Conservation (phyloP, 1,140 invertebrate species). For the Potamilus streckersoni region DNA sequence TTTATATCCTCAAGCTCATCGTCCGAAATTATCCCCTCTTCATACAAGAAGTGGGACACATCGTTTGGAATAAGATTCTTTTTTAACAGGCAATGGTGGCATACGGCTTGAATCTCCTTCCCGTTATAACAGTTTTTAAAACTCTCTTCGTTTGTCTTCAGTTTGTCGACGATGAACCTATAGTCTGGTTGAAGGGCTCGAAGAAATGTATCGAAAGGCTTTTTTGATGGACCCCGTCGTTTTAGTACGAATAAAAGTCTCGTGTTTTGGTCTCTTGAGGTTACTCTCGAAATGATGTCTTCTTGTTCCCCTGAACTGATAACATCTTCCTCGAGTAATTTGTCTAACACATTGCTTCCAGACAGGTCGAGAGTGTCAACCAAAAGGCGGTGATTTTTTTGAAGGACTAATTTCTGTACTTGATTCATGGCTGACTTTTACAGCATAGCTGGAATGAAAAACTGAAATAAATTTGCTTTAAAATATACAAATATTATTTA, state of each 20-base stretch:
- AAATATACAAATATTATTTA: too few species aligned
- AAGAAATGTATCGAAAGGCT: slow-evolving; percentile 1
- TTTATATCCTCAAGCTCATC: slow-evolving; percentile 15
- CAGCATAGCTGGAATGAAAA: too few species aligned
- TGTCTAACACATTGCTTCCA: slow-evolving; percentile 3
- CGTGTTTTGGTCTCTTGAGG: slow-evolving; percentile 14
- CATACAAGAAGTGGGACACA: slow-evolving; percentile 14
- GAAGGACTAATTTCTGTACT: neutral
- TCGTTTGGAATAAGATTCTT: slow-evolving; percentile 10
- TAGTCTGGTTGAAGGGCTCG: slow-evolving; percentile 12
- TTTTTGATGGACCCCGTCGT: neutral
- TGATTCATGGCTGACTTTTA: neutral
- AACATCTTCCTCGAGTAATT: slow-evolving; percentile 8
- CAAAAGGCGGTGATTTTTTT: slow-evolving; percentile 5
- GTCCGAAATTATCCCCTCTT: slow-evolving; percentile 15
- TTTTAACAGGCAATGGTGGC: slow-evolving; percentile 8
- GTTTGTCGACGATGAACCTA: slow-evolving; percentile 3
- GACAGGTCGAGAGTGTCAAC: slow-evolving; percentile 9
- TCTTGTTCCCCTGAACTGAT: slow-evolving; percentile 17
- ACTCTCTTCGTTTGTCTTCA: neutral
- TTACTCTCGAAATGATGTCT: slow-evolving; percentile 1
- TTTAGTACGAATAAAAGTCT: slow-evolving; percentile 10
- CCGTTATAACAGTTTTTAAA: neutral
- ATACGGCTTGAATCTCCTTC: neutral
- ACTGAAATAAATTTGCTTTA: too few species aligned